A percentile compares a stretch with the other conserved stretches of the same genome.
Evolutionary conservation across 2,113 vertebrate genomes (phyloP).

Genomic region (Hippocampus barbouri): DNA sequence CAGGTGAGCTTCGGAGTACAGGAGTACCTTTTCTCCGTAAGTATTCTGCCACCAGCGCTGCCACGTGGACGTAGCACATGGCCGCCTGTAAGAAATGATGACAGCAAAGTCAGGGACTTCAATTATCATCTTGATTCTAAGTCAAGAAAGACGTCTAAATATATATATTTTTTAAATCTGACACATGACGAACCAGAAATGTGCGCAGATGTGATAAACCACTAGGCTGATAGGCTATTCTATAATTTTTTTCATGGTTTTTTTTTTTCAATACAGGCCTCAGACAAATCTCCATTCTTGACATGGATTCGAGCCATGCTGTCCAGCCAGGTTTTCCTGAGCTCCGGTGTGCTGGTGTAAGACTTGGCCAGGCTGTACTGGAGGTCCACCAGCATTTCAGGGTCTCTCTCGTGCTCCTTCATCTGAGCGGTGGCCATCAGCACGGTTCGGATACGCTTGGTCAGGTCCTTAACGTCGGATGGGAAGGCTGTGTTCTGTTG

Average conservation of each 20-base stretch:
- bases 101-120: background rate
- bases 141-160: no score
- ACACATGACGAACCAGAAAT: background rate
- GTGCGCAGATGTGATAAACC: background rate
- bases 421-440: slow-evolving; percentile 98
- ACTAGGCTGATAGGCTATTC: no score
- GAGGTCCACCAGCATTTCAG: slow-evolving; percentile 97
- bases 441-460: slow-evolving; percentile 94
- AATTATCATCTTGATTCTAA: no score
- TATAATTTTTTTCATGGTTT: no score
- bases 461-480: slow-evolving; percentile 94
- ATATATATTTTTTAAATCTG: no score
- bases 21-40: slow-evolving; percentile 86
- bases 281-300: slow-evolving; percentile 95
- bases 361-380: slow-evolving; percentile 98
- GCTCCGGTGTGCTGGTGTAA: slow-evolving; percentile 93
- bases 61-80: slow-evolving; percentile 94
- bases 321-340: slow-evolving; percentile 97
- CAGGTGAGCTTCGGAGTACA: background rate
- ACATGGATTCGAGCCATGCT: slow-evolving; percentile 98
- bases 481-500: slow-evolving; percentile 91
- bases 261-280: slow-evolving; percentile 67
- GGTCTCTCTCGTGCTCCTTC: slow-evolving; percentile 97
- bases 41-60: slow-evolving; percentile 92
- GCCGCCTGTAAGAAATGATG: slow-evolving; percentile 78